Base-by-base conservation (phyloP, 1,140 invertebrate genomes). In the Mya arenaria region DNA sequence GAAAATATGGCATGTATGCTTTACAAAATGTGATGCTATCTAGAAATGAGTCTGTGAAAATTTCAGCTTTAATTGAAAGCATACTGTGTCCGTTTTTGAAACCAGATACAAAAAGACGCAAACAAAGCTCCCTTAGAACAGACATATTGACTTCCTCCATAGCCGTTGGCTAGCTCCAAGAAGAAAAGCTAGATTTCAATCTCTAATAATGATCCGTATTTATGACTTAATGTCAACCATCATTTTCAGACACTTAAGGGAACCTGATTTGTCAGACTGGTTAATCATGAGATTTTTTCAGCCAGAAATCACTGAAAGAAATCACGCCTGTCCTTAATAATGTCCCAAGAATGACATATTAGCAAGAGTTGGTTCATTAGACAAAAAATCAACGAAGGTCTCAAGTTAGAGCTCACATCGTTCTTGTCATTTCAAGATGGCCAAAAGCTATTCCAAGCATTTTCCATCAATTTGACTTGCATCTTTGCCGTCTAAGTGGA, bases 271-370 rank as follows among this genome's bases (percentile, higher is more conserved):
- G 77, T 80, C 77, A 69, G 62, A 80, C 63, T 23, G 30, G 65
- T 66, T 80, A 80, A 80, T 80, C 77, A 80, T 32, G 39, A 36
- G 55, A 80, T 80, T 68, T 80, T 71, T 44, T 71, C 52, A 32
- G 66, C 23, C 37, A 69, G 55, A 71, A 80, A 69, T 80, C 48
- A 48, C 44, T 39, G 65, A 23, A 52, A 80, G 66, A 80, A 80
- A 71, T 13, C 65, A 62, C n/a, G 62, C 58, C 37, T 44, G 77
- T 25, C 65, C 48, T 80, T 80, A 80, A 69, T 80, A 80, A 80
- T 19, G n/a, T 48, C 60, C 30, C 34, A 60, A 44, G 65, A 71
- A 44, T 80, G 77, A 80, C 65, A 71, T 80, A 80, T 71, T 69
- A 62, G 55, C 77, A 30, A 23, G 28, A n/a, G 55, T 30, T 71